Percentiles rank a stretch among this genome's conserved stretches.
Conservation (phyloP, 2,113 vertebrate species). For the Microtus ochrogaster region DNA sequence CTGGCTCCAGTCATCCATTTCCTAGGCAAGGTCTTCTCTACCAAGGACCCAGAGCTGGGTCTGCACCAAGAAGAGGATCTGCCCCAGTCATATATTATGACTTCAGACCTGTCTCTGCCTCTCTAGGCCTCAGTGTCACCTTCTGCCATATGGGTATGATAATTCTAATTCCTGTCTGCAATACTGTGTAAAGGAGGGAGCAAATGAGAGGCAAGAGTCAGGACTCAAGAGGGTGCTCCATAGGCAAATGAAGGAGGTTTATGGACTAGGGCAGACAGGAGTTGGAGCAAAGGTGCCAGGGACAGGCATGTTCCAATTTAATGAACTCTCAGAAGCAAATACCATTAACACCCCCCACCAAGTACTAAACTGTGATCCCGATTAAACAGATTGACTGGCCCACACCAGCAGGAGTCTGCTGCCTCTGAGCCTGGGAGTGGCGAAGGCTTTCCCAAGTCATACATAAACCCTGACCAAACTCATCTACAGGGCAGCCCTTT, state of each 20-base stretch:
- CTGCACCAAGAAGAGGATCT: not conserved
- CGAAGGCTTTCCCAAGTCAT: not conserved
- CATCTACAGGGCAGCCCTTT: not conserved
- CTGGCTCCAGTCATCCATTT: not conserved
- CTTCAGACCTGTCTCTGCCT: not conserved
- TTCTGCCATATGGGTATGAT: not conserved
- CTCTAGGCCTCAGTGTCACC: conserved; percentile 19
- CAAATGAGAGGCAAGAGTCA: not conserved
- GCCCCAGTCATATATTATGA: not conserved
- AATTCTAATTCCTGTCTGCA: not conserved
- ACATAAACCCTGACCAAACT: not conserved
- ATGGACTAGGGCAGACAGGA: not conserved
- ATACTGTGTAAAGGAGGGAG: not conserved
- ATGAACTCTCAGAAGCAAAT: not conserved
- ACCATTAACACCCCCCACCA: no score
- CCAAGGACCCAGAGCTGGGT: not conserved
- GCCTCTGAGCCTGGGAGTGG: not conserved
- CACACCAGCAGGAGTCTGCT: not conserved
- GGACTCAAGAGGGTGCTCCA: not conserved
- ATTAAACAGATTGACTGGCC: not conserved
- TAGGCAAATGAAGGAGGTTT: not conserved
- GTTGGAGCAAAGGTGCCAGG: not conserved
- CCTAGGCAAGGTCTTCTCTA: not conserved
- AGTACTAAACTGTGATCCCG: not conserved
- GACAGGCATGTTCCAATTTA: not conserved